A percentile compares a stretch with the other conserved stretches of the same genome.
Conservation (phyloP, 2,113 vertebrate genomes). For the Peromyscus maniculatus region DNA sequence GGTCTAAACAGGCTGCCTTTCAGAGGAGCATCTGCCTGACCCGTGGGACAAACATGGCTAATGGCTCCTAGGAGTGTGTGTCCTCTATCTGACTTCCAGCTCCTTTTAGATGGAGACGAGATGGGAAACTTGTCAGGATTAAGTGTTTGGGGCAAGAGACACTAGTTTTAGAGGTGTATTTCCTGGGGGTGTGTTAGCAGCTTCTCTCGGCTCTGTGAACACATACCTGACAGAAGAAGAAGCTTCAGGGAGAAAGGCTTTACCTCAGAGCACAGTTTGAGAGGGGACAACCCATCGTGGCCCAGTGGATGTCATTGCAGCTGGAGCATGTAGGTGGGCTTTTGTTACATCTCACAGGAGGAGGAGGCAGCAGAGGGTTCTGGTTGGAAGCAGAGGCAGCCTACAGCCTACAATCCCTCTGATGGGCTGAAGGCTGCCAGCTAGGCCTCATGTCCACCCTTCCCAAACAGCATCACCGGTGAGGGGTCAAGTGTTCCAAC, state of each 20-base stretch:
- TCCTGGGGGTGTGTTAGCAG: not conserved
- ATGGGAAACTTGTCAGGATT: not conserved
- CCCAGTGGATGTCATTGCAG: not conserved
- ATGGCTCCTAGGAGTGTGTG: not conserved
- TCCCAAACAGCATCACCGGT: not conserved
- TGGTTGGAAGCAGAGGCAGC: not conserved
- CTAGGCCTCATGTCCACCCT: not conserved
- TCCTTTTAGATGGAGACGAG: not conserved
- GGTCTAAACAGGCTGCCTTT: not conserved
- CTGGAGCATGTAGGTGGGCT: not conserved
- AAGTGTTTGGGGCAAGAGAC: not conserved
- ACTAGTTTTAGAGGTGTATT: not conserved
- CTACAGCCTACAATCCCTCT: not conserved
- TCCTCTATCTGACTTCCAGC: not conserved
- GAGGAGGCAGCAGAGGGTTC: not conserved
- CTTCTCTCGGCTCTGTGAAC: not conserved
- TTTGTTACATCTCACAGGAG: not conserved
- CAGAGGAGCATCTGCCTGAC: not conserved
- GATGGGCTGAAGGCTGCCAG: too few species aligned
- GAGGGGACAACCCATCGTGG: not conserved
- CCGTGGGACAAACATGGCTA: not conserved
- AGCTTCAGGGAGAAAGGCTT: not conserved
- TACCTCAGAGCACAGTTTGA: not conserved
- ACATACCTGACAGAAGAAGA: not conserved
- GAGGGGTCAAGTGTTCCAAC: not conserved